Percentiles rank a stretch among this genome's conserved stretches.
These are phyloP conservation scores for Gavia stellata DNA, from an alignment of 2,113 vertebrate species.

Conservation along the genomic window DNA sequence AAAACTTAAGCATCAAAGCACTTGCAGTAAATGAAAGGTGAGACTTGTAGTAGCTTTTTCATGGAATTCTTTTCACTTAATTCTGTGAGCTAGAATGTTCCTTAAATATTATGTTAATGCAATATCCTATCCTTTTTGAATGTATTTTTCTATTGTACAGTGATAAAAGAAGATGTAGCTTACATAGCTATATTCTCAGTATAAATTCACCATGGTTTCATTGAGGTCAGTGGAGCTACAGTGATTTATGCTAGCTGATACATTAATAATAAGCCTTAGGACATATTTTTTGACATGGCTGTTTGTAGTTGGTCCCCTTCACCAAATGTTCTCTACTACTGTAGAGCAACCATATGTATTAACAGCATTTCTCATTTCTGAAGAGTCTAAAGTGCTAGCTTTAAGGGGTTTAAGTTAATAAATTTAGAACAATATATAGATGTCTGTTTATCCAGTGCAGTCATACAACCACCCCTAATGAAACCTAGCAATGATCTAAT, in stretches of 20 bases:
- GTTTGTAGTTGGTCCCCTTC: constrained; percentile 29
- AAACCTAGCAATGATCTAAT: background rate
- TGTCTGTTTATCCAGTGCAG: background rate
- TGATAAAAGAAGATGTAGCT: background rate
- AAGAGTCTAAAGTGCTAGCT: background rate
- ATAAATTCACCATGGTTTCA: background rate
- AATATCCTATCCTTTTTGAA: background rate
- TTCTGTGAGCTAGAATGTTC: background rate
- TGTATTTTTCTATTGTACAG: background rate
- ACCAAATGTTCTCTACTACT: background rate
- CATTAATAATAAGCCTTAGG: constrained; percentile 49
- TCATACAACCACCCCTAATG: background rate
- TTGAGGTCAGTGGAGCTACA: constrained; percentile 39
- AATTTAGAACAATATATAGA: background rate
- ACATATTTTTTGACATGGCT: constrained; percentile 27
- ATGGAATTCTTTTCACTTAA: background rate
- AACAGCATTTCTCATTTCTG: background rate
- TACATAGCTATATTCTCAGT: background rate
- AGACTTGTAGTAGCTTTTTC: background rate
- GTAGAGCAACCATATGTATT: background rate
- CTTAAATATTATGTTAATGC: background rate
- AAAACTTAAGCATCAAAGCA: background rate
- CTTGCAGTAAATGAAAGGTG: background rate
- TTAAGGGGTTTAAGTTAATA: background rate
- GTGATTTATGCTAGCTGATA: constrained; percentile 31